Base-by-base conservation (phyloP, 1,140 invertebrate genomes). In the Hyphantria cunea region DNA sequence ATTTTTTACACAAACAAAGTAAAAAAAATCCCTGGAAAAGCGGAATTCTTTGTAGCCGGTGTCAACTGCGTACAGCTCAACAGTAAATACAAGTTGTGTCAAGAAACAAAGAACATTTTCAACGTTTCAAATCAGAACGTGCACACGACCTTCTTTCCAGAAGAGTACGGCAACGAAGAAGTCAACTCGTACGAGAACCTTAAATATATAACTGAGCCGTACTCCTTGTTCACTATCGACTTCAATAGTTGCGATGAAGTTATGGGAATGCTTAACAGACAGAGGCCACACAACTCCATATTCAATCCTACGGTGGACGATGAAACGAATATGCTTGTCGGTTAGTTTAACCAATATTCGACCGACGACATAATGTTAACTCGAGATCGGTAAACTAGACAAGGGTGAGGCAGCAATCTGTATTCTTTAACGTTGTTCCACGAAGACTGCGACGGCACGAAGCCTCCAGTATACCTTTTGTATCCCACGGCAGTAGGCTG, bases 271-370 rank as follows among this genome's bases (percentile, higher is more conserved):
- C 9, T 53, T 0, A 10, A 31, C 5, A 11, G 11, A 41, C 37
- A 31, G 15, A 11, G 31, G 14, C 41, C 41, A n/a, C 47, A 55
- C 9, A 32, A 4, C n/a, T 41, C 15, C 5, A 11, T 7, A 0
- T 13, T 65, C 2, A 58, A 33, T 0, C 48, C 48, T 4, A 56
- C n/a, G 2, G n/a, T 37, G 6, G 41, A 52, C 11, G 13, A 11
- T 0, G 64, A 63, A 48, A 65, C 94, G 9, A 93, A 95, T 86
- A 93, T 92, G 11, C 80, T 95, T 50, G 92, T 92, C 5, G 84
- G 93, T n/a, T 95, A 94, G 93, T 96, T 95, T 84, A 92, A 94
- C 68, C 82, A 95, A 49, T 73, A 93, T 74, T 79, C 95, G n/a
- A 92, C 93, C 70, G 91, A 93, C 14, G 89, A 92, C 44, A 92